Percentiles rank a stretch among this genome's conserved stretches.
Conservation (phyloP, 2,113 vertebrate genomes). For the Herpetotheres cachinnans region DNA sequence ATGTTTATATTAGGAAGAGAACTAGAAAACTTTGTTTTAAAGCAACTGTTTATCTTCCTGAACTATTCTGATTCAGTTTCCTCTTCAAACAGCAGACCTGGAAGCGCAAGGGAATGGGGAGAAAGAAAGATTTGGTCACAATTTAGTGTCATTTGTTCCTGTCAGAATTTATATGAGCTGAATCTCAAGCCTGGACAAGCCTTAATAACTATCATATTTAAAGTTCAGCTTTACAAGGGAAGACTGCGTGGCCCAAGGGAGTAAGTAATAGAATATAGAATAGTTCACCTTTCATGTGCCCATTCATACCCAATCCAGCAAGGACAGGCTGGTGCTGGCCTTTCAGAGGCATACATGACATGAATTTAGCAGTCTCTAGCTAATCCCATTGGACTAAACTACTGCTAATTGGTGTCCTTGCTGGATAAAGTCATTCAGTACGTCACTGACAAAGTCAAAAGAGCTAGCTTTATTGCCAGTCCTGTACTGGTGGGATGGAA, state of each 20-base stretch:
- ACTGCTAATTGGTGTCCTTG: background rate
- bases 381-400: background rate
- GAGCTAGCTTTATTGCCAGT: background rate
- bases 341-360: background rate
- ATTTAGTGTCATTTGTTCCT: conserved; percentile 45
- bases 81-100: background rate
- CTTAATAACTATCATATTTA: conserved; percentile 60
- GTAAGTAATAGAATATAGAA: conserved; percentile 42
- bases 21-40: conserved; percentile 1
- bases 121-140: conserved; percentile 19
- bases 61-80: background rate
- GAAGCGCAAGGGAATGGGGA: background rate
- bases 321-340: conserved; percentile 13
- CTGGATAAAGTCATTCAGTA: background rate
- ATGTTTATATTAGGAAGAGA: background rate
- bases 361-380: conserved; percentile 3
- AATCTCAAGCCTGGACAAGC: conserved; percentile 40
- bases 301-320: background rate
- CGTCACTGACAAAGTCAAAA: background rate
- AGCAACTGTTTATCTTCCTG: background rate
- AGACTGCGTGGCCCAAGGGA: conserved; percentile 28
- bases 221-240: conserved; percentile 41
- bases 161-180: conserved; percentile 58
- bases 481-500: background rate
- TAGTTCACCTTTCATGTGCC: conserved; percentile 27